Evolutionary conservation across 2,113 vertebrate genomes (phyloP), one percentile per base, ranked within the genome.

Genomic region (Mirounga angustirostris): DNA sequence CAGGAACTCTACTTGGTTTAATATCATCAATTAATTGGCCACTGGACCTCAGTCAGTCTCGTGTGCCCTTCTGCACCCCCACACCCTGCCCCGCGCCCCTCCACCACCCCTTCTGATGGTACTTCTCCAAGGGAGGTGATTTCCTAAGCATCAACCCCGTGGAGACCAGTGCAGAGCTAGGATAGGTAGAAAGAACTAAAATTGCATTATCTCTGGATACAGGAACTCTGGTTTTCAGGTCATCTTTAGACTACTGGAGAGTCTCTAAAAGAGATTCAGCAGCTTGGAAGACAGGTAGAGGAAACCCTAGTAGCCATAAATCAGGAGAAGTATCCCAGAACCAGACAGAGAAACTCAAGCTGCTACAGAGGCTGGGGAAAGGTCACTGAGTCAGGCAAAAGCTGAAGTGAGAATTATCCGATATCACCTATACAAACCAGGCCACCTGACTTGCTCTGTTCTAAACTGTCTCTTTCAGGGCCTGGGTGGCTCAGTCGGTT

Each of bases 41-140:
- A 4, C 14, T 78, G 28, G 15, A 33, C 21, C 43, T 54, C 5
- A 0, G 26, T 54, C 69, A 69, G 21, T 33, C 50, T 5, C 9
- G 8, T 19, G 26, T 12, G 24, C 19, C 2, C 36, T 26, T 78
- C 24, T 59, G 0, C 19, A 46, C 61, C 74, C 2, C 30, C 54
- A 18, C 1, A 4, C 9, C 30, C 22, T 67, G 7, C 5, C 8
- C 12, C 3, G 0, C 30, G 18, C 3, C 12, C 21, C 4, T 69
- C 43, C 28, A 36, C 4, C 8, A 7, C 7, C 16, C 43, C 40
- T 30, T 85, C 74, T 36, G 11, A 10, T 15, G 15, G 2, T 0
- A 22, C 11, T 63, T 82, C 54, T 36, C n/a, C 69, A 59, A 43
- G 24, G 22, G 22, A 2, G 10, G 1, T 50, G 30, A 18, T 33